Conservation (phyloP, 2,797 vertebrate genomes). For the Myripristis jacobus region DNA sequence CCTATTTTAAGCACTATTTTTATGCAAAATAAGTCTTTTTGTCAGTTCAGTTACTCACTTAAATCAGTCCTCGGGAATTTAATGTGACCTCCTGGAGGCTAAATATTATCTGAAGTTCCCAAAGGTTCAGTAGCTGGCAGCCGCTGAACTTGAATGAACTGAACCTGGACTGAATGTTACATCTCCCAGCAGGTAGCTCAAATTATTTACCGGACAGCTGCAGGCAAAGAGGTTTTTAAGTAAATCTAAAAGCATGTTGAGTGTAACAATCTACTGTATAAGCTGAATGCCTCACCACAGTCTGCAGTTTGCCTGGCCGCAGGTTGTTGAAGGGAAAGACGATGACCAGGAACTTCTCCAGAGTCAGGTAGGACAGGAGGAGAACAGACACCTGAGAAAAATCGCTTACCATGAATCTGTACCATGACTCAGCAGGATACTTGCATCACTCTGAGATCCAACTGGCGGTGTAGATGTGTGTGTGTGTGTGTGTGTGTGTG, state of each 20-base stretch:
- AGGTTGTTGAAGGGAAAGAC: conserved; percentile 91
- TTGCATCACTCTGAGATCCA: not conserved
- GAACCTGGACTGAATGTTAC: too few relatives aligned
- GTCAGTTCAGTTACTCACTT: too few relatives aligned
- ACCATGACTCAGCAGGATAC: not conserved
- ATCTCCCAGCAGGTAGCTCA: not conserved
- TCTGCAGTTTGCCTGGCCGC: conserved; percentile 84
- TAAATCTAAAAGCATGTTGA: not conserved
- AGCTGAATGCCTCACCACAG: conserved; percentile 62
- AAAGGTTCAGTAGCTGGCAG: not conserved
- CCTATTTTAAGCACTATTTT: too few relatives aligned
- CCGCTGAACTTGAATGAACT: not conserved
- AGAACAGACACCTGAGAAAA: conserved; percentile 83
- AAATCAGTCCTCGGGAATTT: too few relatives aligned
- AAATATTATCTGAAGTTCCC: not conserved
- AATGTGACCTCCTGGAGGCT: too few relatives aligned
- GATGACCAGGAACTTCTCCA: conserved; percentile 90
- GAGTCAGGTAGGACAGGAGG: conserved; percentile 87
- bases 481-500: not conserved
- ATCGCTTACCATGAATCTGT: not conserved
- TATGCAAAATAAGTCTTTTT: too few relatives aligned
- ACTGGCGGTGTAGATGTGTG: not conserved
- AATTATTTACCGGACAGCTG: not conserved
- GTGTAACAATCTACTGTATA: not conserved
- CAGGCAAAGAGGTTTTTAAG: not conserved